Evolutionary conservation across 2,888 invertebrate genomes (phyloP), one percentile per base, ranked within the genome.

Genomic region (Caenorhabditis plicata): DNA sequence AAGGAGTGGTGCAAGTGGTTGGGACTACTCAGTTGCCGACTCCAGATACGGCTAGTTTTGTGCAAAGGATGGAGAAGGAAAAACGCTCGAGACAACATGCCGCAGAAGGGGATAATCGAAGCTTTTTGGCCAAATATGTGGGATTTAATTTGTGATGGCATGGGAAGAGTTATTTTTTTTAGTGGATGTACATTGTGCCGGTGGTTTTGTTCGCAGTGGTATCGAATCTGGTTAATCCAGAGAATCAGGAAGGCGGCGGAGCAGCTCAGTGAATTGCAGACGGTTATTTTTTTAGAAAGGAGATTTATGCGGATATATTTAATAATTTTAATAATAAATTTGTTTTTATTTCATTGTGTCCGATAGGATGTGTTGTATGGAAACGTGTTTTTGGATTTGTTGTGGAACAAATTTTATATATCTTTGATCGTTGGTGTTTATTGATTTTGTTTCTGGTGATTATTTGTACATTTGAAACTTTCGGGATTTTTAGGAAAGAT

Each of bases 111-210:
- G 96, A 96, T 81, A 95, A 92, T 82, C 86, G 93, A 79, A 92
- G 94, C 40, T 95, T 96, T 84, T 86, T 96, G 71, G 91, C 91
- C 3, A 96, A 94, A 94, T 96, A 96, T 85, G 94, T 94, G 86
- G 88, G 91, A 81, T 42, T 46, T 39, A 1, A 11, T 1, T 13
- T 27, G 33, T 45, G 33, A 38, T 36, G 13, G 22, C 7, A 13
- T 39, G 19, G n/a, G 26, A 35, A 27, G 4, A 20, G 9, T 32
- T 17, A 17, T 22, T 79, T 65, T 82, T 89, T 87, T 68, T 86
- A 94, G 93, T 96, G 95, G 95, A 95, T 96, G 92, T 96, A 95
- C 83, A 92, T 96, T 74, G 89, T 96, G 38, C 94, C 95, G 4
- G 88, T 92, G 26, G 88, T 91, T 42, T 87, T 96, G 67, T 88